Conservation (phyloP, 1,140 invertebrate genomes). For the Drosophila littoralis region DNA sequence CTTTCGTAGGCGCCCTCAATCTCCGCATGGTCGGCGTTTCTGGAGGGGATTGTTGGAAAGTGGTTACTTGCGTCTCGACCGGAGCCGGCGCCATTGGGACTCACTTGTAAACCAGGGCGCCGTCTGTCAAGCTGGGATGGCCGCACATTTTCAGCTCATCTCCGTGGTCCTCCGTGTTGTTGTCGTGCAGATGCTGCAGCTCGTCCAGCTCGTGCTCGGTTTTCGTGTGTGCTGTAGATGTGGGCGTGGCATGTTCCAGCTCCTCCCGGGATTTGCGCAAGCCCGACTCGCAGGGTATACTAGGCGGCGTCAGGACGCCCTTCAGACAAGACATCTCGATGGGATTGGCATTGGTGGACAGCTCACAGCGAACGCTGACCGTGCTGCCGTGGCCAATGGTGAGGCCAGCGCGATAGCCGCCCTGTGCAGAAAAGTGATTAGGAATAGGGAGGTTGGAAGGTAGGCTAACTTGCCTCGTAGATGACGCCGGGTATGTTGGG, state of each 20-base stretch:
- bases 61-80: no score
- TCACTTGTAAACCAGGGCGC: slow-evolving; percentile 80
- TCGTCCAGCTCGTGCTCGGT: slow-evolving; percentile 85
- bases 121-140: slow-evolving; percentile 70
- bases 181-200: slow-evolving; percentile 50
- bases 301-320: slow-evolving; percentile 87
- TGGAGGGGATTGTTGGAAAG: slow-evolving; percentile 6
- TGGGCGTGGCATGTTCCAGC: slow-evolving; percentile 58
- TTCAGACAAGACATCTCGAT: slow-evolving; percentile 87
- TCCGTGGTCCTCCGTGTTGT: slow-evolving; percentile 71
- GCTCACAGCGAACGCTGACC: slow-evolving; percentile 89
- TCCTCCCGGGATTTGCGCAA: slow-evolving; percentile 75
- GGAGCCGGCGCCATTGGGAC: background rate
- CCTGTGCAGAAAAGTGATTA: slow-evolving; percentile 46
- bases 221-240: slow-evolving; percentile 27
- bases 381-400: slow-evolving; percentile 91
- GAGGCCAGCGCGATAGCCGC: slow-evolving; percentile 90
- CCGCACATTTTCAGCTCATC: slow-evolving; percentile 81
- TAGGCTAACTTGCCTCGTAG: slow-evolving; percentile 85
- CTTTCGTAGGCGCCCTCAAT: slow-evolving; percentile 88
- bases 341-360: slow-evolving; percentile 76
- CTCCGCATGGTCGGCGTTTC: slow-evolving; percentile 70
- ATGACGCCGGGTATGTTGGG: slow-evolving; percentile 89
- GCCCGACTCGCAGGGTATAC: slow-evolving; percentile 85
- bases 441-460: background rate